phyloP scores from a whole-genome alignment of 1,140 invertebrate genomes.

The Hormaphis cornu region DNA sequence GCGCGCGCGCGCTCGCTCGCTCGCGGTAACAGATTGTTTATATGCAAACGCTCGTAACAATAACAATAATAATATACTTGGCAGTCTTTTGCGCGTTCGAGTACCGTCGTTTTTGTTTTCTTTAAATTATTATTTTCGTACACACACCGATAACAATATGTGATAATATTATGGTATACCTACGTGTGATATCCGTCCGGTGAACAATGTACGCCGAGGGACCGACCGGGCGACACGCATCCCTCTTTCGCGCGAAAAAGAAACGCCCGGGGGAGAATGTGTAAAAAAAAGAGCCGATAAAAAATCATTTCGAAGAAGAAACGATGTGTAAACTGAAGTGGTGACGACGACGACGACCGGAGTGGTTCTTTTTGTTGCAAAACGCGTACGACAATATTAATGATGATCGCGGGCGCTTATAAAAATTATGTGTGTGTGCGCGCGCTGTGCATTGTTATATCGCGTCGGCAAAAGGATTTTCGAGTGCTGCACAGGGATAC shows the following conservation, averaged over 20 bases:
- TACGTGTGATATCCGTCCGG: constrained; percentile 11
- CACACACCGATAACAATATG: not conserved
- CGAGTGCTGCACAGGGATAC: not conserved
- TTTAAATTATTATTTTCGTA: too few species aligned
- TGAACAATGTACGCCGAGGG: constrained; percentile 24
- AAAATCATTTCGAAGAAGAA: not conserved
- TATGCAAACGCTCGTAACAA: not conserved
- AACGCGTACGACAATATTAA: constrained; percentile 30
- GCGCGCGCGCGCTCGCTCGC: not conserved
- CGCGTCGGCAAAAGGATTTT: not conserved
- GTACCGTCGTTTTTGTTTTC: not conserved
- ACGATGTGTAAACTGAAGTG: not conserved
- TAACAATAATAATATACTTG: not conserved
- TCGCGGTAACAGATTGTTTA: constrained; percentile 27
- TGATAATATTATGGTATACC: constrained; percentile 21
- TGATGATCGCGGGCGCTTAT: constrained; percentile 9
- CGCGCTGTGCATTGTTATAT: too few species aligned
- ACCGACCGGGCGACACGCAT: constrained; percentile 27
- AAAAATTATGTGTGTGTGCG: not conserved
- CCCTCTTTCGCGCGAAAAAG: constrained; percentile 21
- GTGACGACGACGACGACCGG: constrained; percentile 17
- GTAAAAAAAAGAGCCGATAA: too few species aligned
- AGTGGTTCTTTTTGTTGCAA: constrained; percentile 32
- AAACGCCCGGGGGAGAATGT: too few species aligned
- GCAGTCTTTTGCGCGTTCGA: not conserved